Base-by-base conservation (phyloP, 2,113 vertebrate species). In the Stomatorhinus ivindoensis region DNA sequence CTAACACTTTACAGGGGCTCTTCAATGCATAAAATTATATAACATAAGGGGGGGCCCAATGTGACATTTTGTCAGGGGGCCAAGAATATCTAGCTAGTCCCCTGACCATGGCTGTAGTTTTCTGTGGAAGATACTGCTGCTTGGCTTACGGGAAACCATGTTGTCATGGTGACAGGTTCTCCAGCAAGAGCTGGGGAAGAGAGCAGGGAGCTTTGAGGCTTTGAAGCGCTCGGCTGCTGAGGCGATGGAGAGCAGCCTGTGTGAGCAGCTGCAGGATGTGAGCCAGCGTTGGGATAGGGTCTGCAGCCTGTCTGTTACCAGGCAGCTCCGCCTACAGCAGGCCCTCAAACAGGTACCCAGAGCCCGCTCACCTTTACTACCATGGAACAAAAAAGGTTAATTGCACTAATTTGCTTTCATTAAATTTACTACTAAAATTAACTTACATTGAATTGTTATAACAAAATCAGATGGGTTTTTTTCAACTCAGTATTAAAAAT, bases 241-340 rank as follows among this genome's bases (percentile, higher is more conserved):
- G 88, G 96, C 99, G 15, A 97, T 98, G 55, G 98, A 99, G n/a
- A 97, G 97, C 48, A 93, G 97, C 0, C 98, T 97, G 0, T 98
- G 97, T 98, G 98, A 99, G 89, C 98, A 99, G 91, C 96, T 99
- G 19, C 98, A 98, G 92, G 98, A 99, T 92, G 96, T 99, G 44
- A 98, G 97, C 94, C 98, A 97, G 94, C 97, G 98, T 85, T 99
- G 98, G 98, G 98, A 99, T 31, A 98, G 97, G 0, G 98, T 99
- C 86, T 99, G 98, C 24, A 97, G 97, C 42, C 95, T 99, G 73
- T 99, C 98, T 0, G 97, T 99, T 92, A 96, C 95, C 91, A 99
- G 99, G 90, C 98, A 99, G 86, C 98, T 95, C 35, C 97, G 98
- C 61, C 97, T 99, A 44, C 97, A 99, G 48, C 95, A 97, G 92